phyloP scores from a whole-genome alignment of 1,140 invertebrate species.

The Spodoptera litura region DNA sequence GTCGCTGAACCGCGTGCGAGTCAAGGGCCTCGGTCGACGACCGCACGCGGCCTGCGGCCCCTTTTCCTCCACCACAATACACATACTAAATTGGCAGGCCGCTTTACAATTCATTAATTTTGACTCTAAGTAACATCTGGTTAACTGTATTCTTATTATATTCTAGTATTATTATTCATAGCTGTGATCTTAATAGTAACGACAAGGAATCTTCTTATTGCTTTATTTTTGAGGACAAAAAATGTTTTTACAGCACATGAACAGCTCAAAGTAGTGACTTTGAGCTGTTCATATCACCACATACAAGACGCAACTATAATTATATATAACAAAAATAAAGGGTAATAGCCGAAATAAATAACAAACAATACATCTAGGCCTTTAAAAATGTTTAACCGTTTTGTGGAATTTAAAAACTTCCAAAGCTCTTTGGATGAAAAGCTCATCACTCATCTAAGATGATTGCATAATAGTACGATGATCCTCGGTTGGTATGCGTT shows the following conservation, averaged over 20 bases:
- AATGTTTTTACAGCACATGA: too few relatives aligned
- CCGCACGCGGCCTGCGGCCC: conserved; percentile 75
- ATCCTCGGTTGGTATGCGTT: neutral
- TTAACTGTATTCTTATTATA: conserved; percentile 41
- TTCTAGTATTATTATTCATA: conserved; percentile 20
- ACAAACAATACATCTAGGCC: too few relatives aligned
- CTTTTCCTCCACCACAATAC: conserved; percentile 67
- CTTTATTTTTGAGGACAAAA: too few relatives aligned
- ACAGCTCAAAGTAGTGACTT: too few relatives aligned
- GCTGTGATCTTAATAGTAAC: neutral
- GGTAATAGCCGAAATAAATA: too few relatives aligned
- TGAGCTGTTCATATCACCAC: too few relatives aligned
- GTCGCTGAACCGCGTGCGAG: conserved; percentile 81
- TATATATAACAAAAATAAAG: too few relatives aligned
- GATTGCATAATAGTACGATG: neutral
- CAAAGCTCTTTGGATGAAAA: too few relatives aligned
- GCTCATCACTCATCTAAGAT: neutral
- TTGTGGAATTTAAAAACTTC: too few relatives aligned
- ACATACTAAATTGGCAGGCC: conserved; percentile 65
- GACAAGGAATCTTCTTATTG: too few relatives aligned
- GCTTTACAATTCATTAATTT: conserved; percentile 50
- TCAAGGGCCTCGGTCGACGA: conserved; percentile 84
- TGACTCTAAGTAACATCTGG: conserved; percentile 42
- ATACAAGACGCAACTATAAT: too few relatives aligned
- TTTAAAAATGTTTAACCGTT: too few relatives aligned